Evolutionary conservation across 2,113 vertebrate species (phyloP), one percentile per base, ranked within the genome.

Genomic region (Tetrao urogallus): DNA sequence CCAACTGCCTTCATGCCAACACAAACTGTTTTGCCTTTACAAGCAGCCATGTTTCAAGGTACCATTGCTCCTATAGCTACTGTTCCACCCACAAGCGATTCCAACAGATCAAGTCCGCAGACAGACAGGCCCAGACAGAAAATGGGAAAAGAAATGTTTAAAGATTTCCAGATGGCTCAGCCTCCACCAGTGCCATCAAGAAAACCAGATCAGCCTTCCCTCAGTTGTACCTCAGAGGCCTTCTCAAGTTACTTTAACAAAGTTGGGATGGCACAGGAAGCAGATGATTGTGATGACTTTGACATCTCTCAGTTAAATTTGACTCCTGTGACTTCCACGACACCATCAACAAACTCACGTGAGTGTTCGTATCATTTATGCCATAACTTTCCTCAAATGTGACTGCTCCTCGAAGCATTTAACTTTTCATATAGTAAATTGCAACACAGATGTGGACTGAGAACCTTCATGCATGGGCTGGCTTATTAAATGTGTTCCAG

Each of bases 301-400:
- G 99, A 99, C 98, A 99, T 99, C 97, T 99, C 99, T 93, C 99
- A 99, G 97, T 98, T 99, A 98, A 99, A 99, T 97, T 98, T 99
- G 98, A 99, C 99, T 58, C 99, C 99, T 50, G 98, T 99, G 98
- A 99, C 99, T 94, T 99, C 99, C 94, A 99, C 99, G 9, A 99
- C 99, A 21, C 99, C 99, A 38, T 99, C 99, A 73, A 99, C 99
- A 93, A 99, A 99, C 97, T 99, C 99, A 96, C 99, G 99, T 99
- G 96, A 99, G 99, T 98, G 84, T 65, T 76, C 40, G 8, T 24
- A 11, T n/a, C 22, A 67, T 93, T 84, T 86, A 43, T 71, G 45
- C 56, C 28, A 1, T 70, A 42, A 21, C 40, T 75, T 43, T 74
- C 47, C 54, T 57, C 4, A 8, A 27, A 40, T 0, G 0, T 52